A percentile compares a stretch with the other conserved stretches of the same genome.
phyloP scores from a whole-genome alignment of 2,888 invertebrate species.

The Chloromyia formosa region DNA sequence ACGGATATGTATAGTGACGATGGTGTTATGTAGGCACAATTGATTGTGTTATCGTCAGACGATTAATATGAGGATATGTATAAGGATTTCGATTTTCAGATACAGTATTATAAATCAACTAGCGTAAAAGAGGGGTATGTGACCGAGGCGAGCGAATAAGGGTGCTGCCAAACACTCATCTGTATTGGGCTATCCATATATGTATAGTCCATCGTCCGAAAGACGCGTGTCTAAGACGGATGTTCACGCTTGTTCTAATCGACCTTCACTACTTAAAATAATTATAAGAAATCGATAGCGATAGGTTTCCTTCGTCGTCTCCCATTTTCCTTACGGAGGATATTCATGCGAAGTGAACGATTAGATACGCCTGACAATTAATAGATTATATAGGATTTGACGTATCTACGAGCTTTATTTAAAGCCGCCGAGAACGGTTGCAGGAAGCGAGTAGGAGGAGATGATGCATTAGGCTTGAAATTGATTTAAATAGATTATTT shows the following conservation, averaged over 20 bases:
- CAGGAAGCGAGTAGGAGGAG: background rate
- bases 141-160: too few relatives aligned
- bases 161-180: too few relatives aligned
- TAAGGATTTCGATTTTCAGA: slow-evolving; percentile 21
- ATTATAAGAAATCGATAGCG: slow-evolving; percentile 36
- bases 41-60: slow-evolving; percentile 36
- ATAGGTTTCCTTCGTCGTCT: slow-evolving; percentile 28
- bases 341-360: background rate
- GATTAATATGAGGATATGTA: slow-evolving; percentile 18
- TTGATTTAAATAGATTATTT: slow-evolving; percentile 4
- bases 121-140: background rate
- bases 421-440: slow-evolving; percentile 8
- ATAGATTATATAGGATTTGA: slow-evolving; percentile 30
- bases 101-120: slow-evolving; percentile 29
- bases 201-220: too few relatives aligned
- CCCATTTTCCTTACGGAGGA: background rate
- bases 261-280: slow-evolving; percentile 39
- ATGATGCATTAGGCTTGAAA: slow-evolving; percentile 18
- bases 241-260: slow-evolving; percentile 29
- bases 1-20: slow-evolving; percentile 35
- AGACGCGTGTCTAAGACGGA: background rate
- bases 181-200: too few relatives aligned
- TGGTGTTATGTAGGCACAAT: slow-evolving; percentile 23
- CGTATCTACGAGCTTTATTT: slow-evolving; percentile 15
- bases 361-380: slow-evolving; percentile 35